These are phyloP conservation scores for Doris montereyensis DNA, from an alignment of 2,888 invertebrate species.

Conservation along the genomic window DNA sequence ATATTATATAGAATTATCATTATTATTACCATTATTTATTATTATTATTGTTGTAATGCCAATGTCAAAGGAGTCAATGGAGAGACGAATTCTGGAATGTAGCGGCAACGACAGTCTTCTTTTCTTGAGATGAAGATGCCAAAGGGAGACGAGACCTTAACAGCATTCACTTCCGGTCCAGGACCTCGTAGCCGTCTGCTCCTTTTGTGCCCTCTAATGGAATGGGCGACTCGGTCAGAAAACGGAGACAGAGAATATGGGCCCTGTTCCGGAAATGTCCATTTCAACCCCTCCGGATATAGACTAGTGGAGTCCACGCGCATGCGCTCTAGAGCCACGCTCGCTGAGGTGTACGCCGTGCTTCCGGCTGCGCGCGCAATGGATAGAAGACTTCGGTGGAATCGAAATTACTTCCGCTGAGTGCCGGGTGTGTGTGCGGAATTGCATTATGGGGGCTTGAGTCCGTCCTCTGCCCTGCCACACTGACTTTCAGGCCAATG, in stretches of 20 bases:
- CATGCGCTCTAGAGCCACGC: constrained; percentile 40
- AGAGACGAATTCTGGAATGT: too few relatives aligned
- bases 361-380: constrained; percentile 43
- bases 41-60: too few relatives aligned
- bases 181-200: too few relatives aligned
- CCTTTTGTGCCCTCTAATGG: constrained; percentile 50
- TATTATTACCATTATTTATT: too few relatives aligned
- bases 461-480: not conserved
- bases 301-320: constrained; percentile 43
- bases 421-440: constrained; percentile 37
- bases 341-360: constrained; percentile 36
- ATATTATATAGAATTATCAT: too few relatives aligned
- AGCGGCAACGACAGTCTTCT: too few relatives aligned
- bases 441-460: constrained; percentile 31
- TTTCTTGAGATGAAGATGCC: too few relatives aligned
- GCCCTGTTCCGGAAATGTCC: constrained; percentile 40
- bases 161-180: too few relatives aligned
- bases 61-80: too few relatives aligned
- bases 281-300: constrained; percentile 44
- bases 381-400: constrained; percentile 43
- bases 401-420: constrained; percentile 43
- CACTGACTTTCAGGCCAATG: not conserved
- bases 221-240: not conserved
- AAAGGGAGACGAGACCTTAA: too few relatives aligned
- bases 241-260: not conserved